phyloP scores from a whole-genome alignment of 2,797 vertebrate species.

The Acanthiza pusilla region DNA sequence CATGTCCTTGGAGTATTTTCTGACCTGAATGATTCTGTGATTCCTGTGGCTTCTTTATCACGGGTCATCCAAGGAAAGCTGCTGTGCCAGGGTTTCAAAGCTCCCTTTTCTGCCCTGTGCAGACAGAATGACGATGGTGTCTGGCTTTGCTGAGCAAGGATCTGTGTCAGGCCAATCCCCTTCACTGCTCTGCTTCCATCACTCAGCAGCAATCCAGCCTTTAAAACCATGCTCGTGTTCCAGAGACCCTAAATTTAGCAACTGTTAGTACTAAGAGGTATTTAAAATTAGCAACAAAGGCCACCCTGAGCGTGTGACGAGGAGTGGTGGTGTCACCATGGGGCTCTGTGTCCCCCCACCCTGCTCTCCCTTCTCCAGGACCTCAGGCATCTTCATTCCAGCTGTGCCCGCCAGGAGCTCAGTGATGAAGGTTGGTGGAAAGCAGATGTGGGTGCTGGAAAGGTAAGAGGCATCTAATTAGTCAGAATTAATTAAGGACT shows the following conservation, averaged over 20 bases:
- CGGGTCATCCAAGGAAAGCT: not conserved
- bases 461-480: not conserved
- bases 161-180: not conserved
- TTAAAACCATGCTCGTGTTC: not conserved
- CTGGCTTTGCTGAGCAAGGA: not conserved
- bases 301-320: not conserved
- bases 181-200: not conserved
- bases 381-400: not conserved
- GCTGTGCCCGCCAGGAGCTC: not conserved
- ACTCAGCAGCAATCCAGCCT: not conserved
- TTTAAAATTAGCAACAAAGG: not conserved
- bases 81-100: not conserved
- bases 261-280: not conserved
- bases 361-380: not conserved
- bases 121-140: fast-evolving
- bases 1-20: not conserved
- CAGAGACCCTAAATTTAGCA: not conserved
- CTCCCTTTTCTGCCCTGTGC: not conserved
- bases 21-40: not conserved
- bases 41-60: not conserved
- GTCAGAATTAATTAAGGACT: not conserved
- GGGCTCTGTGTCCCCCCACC: not conserved
- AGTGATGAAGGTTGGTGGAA: not conserved
- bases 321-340: not conserved
- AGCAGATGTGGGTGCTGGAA: not conserved